phyloP scores from a whole-genome alignment of 1,140 invertebrate species.

The Oncopodura yosiiana region DNA sequence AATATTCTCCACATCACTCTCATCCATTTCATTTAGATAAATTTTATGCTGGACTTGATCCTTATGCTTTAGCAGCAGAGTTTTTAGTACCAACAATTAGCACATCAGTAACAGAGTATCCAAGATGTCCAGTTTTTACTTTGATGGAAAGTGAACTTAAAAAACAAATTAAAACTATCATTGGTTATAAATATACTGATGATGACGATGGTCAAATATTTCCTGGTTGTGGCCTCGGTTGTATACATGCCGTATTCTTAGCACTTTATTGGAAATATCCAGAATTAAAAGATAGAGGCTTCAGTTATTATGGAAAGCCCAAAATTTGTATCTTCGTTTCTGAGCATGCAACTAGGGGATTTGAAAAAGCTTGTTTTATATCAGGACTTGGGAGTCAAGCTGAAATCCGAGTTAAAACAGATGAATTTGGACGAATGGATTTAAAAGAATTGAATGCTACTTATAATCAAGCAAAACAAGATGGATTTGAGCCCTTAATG shows the following conservation, averaged over 20 bases:
- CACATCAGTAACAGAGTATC: constrained; percentile 76
- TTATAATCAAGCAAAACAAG: constrained; percentile 53
- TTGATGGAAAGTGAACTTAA: constrained; percentile 73
- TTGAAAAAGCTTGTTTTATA: too few species aligned
- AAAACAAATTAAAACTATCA: constrained; percentile 67
- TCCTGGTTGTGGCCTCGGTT: constrained; percentile 87
- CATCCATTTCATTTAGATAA: constrained; percentile 6
- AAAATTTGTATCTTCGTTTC: constrained; percentile 70
- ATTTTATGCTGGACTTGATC: constrained; percentile 50
- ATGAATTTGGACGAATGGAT: constrained; percentile 66
- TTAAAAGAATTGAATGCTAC: constrained; percentile 56
- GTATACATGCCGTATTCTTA: constrained; percentile 84
- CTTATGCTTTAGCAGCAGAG: constrained; percentile 69
- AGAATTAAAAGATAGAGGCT: constrained; percentile 50
- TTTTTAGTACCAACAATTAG: constrained; percentile 75
- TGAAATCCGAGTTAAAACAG: constrained; percentile 59
- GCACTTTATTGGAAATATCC: constrained; percentile 68
- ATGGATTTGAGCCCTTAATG: constrained; percentile 67
- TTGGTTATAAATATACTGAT: constrained; percentile 71
- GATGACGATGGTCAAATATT: constrained; percentile 82
- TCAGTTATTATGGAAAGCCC: neutral
- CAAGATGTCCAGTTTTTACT: constrained; percentile 75
- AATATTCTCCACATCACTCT: neutral
- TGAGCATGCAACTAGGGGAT: too few species aligned
- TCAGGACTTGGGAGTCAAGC: constrained; percentile 60